Evolutionary conservation across 2,113 vertebrate genomes (phyloP).

Genomic region (Ceuthmochares aereus): DNA sequence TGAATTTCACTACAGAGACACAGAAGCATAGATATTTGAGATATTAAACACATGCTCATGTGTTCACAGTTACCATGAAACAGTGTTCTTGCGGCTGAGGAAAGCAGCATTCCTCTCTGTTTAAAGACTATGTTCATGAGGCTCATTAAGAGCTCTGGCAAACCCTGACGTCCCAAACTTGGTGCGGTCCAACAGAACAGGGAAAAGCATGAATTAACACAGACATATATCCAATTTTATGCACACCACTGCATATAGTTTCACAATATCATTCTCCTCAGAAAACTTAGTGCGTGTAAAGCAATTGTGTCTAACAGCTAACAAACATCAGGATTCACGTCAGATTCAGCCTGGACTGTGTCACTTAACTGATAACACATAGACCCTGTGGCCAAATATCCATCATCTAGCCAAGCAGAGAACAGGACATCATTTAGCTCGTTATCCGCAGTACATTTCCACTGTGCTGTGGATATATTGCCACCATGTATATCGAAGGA

Average conservation of each 20-base stretch:
- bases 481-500: not conserved
- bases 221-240: not conserved
- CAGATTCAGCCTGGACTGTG: not conserved
- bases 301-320: not conserved
- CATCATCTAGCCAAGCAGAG: not conserved
- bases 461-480: not conserved
- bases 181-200: not conserved
- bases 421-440: not conserved
- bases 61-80: not conserved
- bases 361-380: not conserved
- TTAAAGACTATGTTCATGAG: rapidly evolving
- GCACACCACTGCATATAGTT: not conserved
- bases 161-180: not conserved
- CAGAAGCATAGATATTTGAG: not conserved
- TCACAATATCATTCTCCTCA: not conserved
- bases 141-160: not conserved
- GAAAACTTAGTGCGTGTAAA: not conserved
- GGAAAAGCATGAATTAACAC: not conserved
- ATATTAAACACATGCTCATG: not conserved
- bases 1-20: not conserved
- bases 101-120: not conserved
- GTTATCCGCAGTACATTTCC: not conserved
- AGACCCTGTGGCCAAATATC: not conserved
- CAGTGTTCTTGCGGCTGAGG: rapidly evolving
- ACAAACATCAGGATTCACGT: rapidly evolving